These are phyloP conservation scores for Oryzias curvinotus DNA, from an alignment of 2,113 vertebrate species.

Conservation along the genomic window DNA sequence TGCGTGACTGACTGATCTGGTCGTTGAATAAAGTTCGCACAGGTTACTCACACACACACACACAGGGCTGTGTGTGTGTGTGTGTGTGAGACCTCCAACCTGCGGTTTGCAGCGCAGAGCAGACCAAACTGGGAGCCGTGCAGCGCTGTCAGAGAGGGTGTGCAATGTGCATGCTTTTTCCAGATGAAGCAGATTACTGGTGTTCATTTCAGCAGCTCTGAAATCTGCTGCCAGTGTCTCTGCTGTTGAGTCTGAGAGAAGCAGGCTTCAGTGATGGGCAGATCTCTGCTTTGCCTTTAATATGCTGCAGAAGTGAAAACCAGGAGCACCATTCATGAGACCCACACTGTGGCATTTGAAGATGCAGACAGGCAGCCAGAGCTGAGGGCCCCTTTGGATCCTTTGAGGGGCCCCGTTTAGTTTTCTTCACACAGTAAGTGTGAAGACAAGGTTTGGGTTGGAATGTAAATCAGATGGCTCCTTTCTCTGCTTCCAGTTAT, in stretches of 20 bases:
- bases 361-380: no score
- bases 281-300: constrained; percentile 5
- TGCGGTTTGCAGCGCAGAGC: constrained; percentile 16
- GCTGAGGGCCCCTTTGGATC: no score
- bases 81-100: constrained; percentile 8
- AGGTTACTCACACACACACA: no score
- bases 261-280: constrained; percentile 22
- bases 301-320: neutral
- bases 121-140: constrained; percentile 19
- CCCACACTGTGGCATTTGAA: no score
- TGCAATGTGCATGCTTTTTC: constrained; percentile 12
- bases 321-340: neutral
- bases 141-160: constrained; percentile 27
- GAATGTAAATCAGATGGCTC: no score
- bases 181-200: constrained; percentile 34
- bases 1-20: no score
- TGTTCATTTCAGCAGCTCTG: constrained; percentile 41
- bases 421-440: no score
- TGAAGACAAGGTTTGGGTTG: no score
- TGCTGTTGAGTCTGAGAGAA: constrained; percentile 15
- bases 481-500: no score
- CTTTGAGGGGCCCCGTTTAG: no score
- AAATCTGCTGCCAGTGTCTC: constrained; percentile 36
- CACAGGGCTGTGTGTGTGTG: no score
- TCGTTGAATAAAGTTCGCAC: no score